These are phyloP conservation scores for Ormia ochracea DNA, from an alignment of 2,888 invertebrate species.

Conservation along the genomic window DNA sequence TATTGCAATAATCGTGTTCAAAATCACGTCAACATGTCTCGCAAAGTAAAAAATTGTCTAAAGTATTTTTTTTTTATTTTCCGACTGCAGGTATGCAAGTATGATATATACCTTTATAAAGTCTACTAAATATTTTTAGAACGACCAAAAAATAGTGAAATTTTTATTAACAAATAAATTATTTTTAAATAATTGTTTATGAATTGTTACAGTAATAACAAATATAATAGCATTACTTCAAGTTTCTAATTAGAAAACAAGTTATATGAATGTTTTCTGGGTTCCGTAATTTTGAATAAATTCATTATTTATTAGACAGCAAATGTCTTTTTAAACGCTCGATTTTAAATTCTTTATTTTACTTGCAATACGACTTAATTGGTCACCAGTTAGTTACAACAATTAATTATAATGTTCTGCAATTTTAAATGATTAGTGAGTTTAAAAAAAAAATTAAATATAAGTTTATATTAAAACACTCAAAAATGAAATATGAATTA, in stretches of 20 bases:
- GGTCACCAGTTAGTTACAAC: constrained; percentile 43
- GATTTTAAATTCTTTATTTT: constrained; percentile 19
- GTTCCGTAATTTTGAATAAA: background rate
- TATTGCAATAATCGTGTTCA: constrained; percentile 44
- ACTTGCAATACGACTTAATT: background rate
- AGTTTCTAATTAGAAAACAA: background rate
- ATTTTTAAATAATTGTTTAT: too few relatives aligned
- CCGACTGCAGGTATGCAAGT: background rate
- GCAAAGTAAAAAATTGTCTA: background rate
- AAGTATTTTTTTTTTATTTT: background rate
- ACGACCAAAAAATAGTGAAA: too few relatives aligned
- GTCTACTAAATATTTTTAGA: too few relatives aligned
- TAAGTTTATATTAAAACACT: too few relatives aligned
- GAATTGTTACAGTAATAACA: background rate
- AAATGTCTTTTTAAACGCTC: background rate
- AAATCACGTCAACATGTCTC: constrained; percentile 58
- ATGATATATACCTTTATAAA: background rate
- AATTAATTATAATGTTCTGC: too few relatives aligned
- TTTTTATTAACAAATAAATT: too few relatives aligned
- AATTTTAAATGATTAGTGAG: too few relatives aligned
- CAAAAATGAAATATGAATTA: too few relatives aligned
- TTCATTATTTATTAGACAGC: background rate
- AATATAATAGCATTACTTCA: background rate
- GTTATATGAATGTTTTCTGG: background rate
- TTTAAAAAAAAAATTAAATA: too few relatives aligned